Evolutionary conservation across 2,888 invertebrate species (phyloP), one percentile per base, ranked within the genome.

Genomic region (Troglohyphantes excavatus): DNA sequence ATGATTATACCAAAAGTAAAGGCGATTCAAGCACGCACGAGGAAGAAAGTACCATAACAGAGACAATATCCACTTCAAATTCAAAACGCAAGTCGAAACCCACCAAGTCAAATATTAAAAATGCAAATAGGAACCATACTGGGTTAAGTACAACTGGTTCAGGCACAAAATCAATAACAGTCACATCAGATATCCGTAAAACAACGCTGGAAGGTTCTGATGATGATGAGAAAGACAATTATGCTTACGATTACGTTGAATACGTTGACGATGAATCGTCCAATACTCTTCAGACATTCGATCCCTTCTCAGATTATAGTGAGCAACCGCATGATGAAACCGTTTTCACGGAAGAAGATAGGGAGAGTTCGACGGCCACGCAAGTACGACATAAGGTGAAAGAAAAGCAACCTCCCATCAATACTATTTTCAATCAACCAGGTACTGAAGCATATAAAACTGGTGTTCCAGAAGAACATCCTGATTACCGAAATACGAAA

Each of bases 241-340:
- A 88, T 68, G 53, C 81, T 39, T 82, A 88, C 75, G 88, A 88
- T 59, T 88, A 88, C 27, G 81, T 53, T 9, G 82, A 88, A 7
- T 17, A 65, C 2, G 53, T 83, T 7, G 89, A 90, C 3, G 81
- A 84, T 26, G 79, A 29, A 11, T 17, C 79, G 0, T 65, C 21
- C 0, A 43, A 85, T 67, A 21, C 21, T 9, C 59, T 29, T 0
- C 76, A 89, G 27, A 90, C 90, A 9, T 85, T 73, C 27, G 27
- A 59, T 19, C 79, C 84, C 17, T 85, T 90, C 39, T 59, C 72
- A 5, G 90, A 90, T 19, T 85, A 85, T 7, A 84, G 53, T 73
- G 43, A 39, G 39, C 33, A 73, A 26, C 17, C 76, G 5, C 83
- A 65, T 63, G 76, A 68, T 17, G 89, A 84, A 70, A 83, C 82